phyloP scores from a whole-genome alignment of 2,113 vertebrate species.

The Cyanistes caeruleus region DNA sequence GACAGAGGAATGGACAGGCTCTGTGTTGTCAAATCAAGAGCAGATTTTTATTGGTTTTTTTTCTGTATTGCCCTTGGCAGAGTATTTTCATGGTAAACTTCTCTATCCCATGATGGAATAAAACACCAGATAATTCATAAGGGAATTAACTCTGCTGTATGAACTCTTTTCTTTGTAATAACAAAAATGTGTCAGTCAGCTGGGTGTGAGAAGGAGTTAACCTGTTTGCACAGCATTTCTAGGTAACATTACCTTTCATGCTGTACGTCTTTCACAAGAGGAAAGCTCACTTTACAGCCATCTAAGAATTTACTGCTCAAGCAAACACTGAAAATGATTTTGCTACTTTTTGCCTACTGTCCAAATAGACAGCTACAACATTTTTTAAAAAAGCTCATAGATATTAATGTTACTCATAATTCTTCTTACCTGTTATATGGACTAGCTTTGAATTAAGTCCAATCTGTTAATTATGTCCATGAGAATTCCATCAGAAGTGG shows the following conservation, averaged over 20 bases:
- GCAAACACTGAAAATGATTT: neutral
- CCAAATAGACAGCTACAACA: neutral
- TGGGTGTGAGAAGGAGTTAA: neutral
- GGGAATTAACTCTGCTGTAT: neutral
- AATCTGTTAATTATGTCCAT: neutral
- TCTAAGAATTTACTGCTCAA: neutral
- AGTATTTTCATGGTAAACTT: neutral
- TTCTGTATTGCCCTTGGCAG: neutral
- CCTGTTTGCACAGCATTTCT: neutral
- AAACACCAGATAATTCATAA: neutral
- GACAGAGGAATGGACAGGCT: neutral
- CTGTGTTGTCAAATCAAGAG: neutral
- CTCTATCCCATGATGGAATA: neutral
- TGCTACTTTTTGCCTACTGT: neutral
- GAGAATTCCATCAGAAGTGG: neutral
- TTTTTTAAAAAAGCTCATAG: neutral
- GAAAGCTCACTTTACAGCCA: neutral
- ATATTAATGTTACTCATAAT: neutral
- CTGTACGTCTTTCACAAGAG: neutral
- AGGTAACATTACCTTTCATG: neutral
- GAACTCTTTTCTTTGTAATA: neutral
- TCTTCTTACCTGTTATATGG: neutral
- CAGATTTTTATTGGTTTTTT: neutral
- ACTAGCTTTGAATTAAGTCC: neutral
- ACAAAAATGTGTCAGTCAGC: neutral